Conservation (phyloP, 64 coral and sea anemone genomes). For the Porites lutea region DNA sequence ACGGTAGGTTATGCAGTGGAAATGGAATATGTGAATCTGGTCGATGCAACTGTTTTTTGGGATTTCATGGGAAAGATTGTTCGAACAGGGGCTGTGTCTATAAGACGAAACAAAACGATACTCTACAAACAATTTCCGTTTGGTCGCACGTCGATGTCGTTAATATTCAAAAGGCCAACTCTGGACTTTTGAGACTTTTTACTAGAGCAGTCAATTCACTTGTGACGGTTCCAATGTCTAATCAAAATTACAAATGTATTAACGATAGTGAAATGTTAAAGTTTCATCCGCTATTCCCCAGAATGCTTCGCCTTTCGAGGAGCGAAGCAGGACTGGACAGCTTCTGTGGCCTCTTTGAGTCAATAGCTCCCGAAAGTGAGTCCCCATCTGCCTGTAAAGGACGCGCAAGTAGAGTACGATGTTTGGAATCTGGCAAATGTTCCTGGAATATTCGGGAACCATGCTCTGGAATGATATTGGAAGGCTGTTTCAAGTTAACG, state of each 20-base stretch:
- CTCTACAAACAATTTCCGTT: constrained; percentile 19
- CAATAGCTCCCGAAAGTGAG: constrained; percentile 7
- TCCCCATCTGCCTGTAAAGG: background rate
- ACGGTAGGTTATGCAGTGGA: constrained; percentile 36
- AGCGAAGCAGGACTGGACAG: constrained; percentile 28
- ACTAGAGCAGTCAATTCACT: constrained; percentile 6
- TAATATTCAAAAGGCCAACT: background rate
- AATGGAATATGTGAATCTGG: constrained; percentile 53
- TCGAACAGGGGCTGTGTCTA: constrained; percentile 61
- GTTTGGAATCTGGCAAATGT: constrained; percentile 1
- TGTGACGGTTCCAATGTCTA: constrained; percentile 42
- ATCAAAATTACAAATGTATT: background rate
- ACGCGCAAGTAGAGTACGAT: constrained; percentile 9
- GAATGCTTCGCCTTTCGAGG: constrained; percentile 25
- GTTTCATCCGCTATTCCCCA: constrained; percentile 59
- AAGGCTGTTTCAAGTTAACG: constrained; percentile 43
- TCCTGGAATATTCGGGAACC: constrained; percentile 65
- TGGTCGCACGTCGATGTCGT: constrained; percentile 21
- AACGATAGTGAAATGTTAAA: background rate
- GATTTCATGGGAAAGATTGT: constrained; percentile 65
- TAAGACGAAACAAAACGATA: constrained; percentile 22
- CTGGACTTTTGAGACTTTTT: no score
- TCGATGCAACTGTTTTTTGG: constrained; percentile 38
- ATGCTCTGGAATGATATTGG: constrained; percentile 55
- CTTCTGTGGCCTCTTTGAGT: constrained; percentile 76